Conservation (phyloP, 2,113 vertebrate genomes). For the Oostethus manadensis region DNA sequence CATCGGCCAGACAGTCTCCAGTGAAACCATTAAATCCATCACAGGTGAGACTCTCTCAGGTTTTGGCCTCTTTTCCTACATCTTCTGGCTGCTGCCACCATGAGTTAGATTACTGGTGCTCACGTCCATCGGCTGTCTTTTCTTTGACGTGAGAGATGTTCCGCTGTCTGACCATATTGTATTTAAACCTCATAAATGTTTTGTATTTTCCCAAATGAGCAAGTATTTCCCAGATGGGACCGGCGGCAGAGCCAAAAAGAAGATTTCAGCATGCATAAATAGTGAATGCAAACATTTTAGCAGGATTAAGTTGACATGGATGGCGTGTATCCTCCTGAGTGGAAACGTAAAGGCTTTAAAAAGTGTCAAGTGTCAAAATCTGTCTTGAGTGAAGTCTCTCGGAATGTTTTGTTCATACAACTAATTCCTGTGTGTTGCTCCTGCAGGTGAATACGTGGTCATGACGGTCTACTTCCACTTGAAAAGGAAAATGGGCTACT, state of each 20-base stretch:
- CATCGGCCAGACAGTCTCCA: slow-evolving; percentile 92
- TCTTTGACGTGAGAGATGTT: slow-evolving; percentile 1
- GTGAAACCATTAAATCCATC: slow-evolving; percentile 94
- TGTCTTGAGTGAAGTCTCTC: slow-evolving; percentile 24
- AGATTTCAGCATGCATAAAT: slow-evolving; percentile 8
- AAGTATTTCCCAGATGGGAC: too few relatives aligned
- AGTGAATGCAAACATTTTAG: slow-evolving; percentile 12
- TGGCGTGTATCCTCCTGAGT: background rate
- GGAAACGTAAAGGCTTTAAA: slow-evolving; percentile 10
- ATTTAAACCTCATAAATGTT: background rate
- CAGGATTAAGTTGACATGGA: slow-evolving; percentile 1
- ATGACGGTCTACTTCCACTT: slow-evolving; percentile 98
- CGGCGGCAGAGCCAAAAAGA: too few relatives aligned
- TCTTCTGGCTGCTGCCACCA: background rate
- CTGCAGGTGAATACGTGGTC: slow-evolving; percentile 94
- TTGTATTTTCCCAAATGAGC: background rate
- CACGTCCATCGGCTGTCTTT: background rate
- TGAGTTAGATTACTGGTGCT: background rate
- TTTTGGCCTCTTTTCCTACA: background rate
- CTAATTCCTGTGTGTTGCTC: slow-evolving; percentile 35
- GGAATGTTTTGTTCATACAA: slow-evolving; percentile 16
- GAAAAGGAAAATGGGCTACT: slow-evolving; percentile 98
- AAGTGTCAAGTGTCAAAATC: slow-evolving; percentile 11
- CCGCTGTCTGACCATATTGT: background rate
- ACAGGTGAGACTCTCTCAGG: slow-evolving; percentile 76